Percentiles rank a stretch among this genome's conserved stretches.
These are phyloP conservation scores for Palaemon carinicauda DNA, from an alignment of 1,140 invertebrate species.

Conservation along the genomic window DNA sequence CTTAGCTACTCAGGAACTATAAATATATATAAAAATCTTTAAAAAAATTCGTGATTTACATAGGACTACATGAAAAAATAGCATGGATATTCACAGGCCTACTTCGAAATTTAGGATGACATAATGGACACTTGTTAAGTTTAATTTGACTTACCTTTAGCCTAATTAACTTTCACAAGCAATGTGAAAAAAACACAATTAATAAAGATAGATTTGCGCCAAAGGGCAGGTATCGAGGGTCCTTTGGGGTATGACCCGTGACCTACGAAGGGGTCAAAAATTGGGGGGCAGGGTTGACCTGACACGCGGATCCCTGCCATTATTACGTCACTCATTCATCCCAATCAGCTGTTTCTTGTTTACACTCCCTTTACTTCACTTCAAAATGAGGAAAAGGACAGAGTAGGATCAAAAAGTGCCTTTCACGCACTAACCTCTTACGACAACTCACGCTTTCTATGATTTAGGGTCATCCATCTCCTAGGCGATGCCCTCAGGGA, in stretches of 20 bases:
- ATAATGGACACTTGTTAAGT: no score
- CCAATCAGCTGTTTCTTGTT: slow-evolving; percentile 58
- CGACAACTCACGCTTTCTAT: slow-evolving; percentile 9
- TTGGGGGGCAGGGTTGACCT: not conserved
- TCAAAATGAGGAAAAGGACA: slow-evolving; percentile 46
- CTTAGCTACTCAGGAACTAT: no score
- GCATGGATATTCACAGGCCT: no score
- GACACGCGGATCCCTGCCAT: slow-evolving; percentile 41
- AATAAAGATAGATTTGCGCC: no score
- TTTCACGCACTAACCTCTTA: slow-evolving; percentile 5
- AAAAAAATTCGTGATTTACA: no score
- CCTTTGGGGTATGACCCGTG: not conserved
- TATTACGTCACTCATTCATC: slow-evolving; percentile 55
- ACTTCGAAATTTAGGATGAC: no score
- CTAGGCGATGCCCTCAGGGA: not conserved
- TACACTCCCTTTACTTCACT: slow-evolving; percentile 41
- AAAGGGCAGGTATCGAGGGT: no score
- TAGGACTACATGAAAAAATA: no score
- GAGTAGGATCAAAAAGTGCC: not conserved
- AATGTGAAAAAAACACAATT: no score
- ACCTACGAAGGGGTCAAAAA: not conserved
- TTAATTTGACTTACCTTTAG: no score
- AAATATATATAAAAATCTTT: no score
- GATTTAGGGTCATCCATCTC: slow-evolving; percentile 7
- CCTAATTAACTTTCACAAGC: no score